These are phyloP conservation scores for Phocoena phocoena DNA, from an alignment of 2,113 vertebrate genomes.

Conservation along the genomic window DNA sequence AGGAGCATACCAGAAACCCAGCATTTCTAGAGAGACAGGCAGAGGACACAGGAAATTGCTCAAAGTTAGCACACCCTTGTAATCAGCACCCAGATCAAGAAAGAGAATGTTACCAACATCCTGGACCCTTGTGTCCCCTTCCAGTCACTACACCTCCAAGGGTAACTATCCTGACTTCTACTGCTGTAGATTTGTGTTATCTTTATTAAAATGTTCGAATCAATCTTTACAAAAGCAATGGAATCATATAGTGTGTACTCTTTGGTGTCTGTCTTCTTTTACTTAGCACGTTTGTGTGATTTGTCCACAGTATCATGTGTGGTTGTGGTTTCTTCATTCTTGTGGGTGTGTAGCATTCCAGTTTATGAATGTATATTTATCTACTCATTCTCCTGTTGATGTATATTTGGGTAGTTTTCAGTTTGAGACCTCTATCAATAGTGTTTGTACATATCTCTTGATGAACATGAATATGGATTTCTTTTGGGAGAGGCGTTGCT, in stretches of 20 bases:
- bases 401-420: background rate
- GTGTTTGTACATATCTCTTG: background rate
- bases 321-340: background rate
- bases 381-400: background rate
- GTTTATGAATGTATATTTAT: background rate
- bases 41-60: background rate
- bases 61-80: background rate
- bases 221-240: background rate
- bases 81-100: background rate
- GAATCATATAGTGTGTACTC: background rate
- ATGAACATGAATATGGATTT: background rate
- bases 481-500: background rate
- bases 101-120: background rate
- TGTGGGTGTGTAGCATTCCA: background rate
- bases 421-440: background rate
- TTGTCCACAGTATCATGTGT: background rate
- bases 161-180: background rate
- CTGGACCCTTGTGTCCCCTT: background rate
- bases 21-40: background rate
- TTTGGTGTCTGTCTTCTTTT: background rate
- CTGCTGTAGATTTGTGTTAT: background rate
- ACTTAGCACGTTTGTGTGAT: background rate
- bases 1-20: background rate
- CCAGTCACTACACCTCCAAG: background rate
- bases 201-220: background rate